Evolutionary conservation across 2,113 vertebrate species (phyloP).

Genomic region (Eublepharis macularius): DNA sequence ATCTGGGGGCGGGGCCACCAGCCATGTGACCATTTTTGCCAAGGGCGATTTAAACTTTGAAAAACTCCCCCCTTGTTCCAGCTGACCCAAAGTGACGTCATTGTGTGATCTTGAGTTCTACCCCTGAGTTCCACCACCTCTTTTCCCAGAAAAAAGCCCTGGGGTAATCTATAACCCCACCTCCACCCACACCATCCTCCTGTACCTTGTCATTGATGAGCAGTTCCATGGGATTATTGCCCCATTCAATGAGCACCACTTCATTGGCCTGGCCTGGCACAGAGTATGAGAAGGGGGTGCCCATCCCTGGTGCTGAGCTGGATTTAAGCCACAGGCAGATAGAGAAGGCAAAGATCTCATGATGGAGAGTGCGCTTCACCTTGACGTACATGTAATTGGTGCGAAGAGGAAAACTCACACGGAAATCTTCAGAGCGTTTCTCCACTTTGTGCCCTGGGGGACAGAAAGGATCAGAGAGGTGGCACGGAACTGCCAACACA

Average conservation of each 20-base stretch:
- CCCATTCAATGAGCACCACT: conserved; percentile 96
- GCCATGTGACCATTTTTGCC: no score
- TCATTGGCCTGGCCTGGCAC: conserved; percentile 94
- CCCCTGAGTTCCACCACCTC: not conserved
- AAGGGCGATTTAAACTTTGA: no score
- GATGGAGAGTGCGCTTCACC: conserved; percentile 89
- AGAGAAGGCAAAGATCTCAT: conserved; percentile 96
- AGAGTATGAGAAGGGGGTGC: conserved; percentile 93
- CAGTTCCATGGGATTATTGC: conserved; percentile 96
- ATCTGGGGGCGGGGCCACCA: no score
- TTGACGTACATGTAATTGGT: conserved; percentile 99
- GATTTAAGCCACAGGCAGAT: conserved; percentile 97
- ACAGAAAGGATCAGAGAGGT: conserved; percentile 7
- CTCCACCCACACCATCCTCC: not conserved
- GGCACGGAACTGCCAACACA: not conserved
- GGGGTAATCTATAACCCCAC: no score
- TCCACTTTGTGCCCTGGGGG: conserved; percentile 42
- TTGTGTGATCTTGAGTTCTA: no score
- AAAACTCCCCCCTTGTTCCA: no score
- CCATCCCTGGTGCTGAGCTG: conserved; percentile 90
- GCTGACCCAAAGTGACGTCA: no score
- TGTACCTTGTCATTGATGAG: conserved; percentile 96
- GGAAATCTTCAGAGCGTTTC: conserved; percentile 38
- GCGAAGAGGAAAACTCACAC: conserved; percentile 82
- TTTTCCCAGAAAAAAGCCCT: no score